phyloP scores from a whole-genome alignment of 2,888 invertebrate species.

The Caenorhabditis sinica region DNA sequence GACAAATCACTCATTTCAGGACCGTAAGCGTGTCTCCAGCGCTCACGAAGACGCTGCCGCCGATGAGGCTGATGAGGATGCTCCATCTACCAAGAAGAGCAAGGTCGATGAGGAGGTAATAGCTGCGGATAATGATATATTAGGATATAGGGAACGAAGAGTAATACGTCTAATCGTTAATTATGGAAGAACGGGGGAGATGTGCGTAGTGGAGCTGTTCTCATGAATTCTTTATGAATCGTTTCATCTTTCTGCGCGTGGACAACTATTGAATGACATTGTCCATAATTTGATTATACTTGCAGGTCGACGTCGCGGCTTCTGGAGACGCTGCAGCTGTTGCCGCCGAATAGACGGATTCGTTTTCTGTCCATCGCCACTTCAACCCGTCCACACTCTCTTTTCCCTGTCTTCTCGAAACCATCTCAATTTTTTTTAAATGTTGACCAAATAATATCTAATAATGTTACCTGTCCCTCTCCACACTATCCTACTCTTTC shows the following conservation, averaged over 20 bases:
- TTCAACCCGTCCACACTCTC: slow-evolving; percentile 16
- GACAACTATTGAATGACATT: slow-evolving; percentile 15
- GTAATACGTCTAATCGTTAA: neutral
- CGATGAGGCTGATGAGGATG: slow-evolving; percentile 67
- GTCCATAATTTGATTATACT: slow-evolving; percentile 20
- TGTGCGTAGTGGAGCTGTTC: slow-evolving; percentile 1
- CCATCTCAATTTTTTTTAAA: slow-evolving; percentile 19
- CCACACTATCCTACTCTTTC: slow-evolving; percentile 35
- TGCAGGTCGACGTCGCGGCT: slow-evolving; percentile 53
- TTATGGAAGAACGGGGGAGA: slow-evolving; percentile 7
- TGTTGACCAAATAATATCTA: slow-evolving; percentile 47
- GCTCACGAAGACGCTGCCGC: slow-evolving; percentile 62
- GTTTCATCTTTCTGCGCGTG: slow-evolving; percentile 23
- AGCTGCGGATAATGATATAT: neutral
- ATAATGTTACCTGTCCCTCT: slow-evolving; percentile 24
- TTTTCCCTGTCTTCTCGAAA: neutral
- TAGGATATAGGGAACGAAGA: neutral
- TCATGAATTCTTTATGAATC: slow-evolving; percentile 44
- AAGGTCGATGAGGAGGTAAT: slow-evolving; percentile 72
- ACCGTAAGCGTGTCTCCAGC: slow-evolving; percentile 76
- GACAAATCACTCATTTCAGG: slow-evolving; percentile 59
- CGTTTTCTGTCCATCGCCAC: slow-evolving; percentile 21
- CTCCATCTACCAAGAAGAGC: slow-evolving; percentile 72
- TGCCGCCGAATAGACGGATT: slow-evolving; percentile 55
- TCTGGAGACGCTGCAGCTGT: slow-evolving; percentile 60